Base-by-base conservation (phyloP, 2,797 vertebrate genomes). In the Chloroceryle inda region DNA sequence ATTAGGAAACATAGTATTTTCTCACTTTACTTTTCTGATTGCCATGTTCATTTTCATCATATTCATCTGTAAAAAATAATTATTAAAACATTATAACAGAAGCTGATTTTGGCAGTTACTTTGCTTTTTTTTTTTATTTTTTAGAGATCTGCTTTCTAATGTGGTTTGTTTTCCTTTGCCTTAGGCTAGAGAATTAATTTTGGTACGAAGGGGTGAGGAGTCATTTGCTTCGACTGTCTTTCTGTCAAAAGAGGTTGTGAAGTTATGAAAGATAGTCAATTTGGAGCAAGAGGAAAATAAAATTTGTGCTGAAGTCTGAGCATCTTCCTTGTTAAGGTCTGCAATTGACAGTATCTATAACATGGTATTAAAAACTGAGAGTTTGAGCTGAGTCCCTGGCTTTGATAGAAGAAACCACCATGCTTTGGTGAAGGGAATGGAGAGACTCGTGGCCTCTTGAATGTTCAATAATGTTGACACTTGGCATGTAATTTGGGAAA, bases 151-250 rank as follows among this genome's bases (percentile, higher is more conserved):
- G 67, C 71, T 93, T 95, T 93, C 58, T 85, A 62, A 58, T 4
- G 7, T 45, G n/a, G 52, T 77, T 89, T 0, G 0, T 85, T 94
- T 94, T 38, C 47, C 76, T 83, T 89, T 67, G 74, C 92, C 67
- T 95, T 56, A 82, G 81, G 83, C 83, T 72, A 33, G 38, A 80
- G 83, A 94, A 85, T 84, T 61, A 61, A 63, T 94, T 93, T 84
- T 80, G 47, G 77, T 83, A 2, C 12, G 40, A 31, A 67, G 55
- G 67, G 37, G 17, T 26, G 33, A 95, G 81, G 64, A 89, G 77
- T 92, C 44, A 58, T 89, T 92, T 85, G 47, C 79, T 93, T 56
- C 6, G 29, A 40, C 78, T 85, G 62, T 50, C 5, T 3, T 59
- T 78, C 33, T 82, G 29, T 90, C 3, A 5, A n/a, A 87, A 74